phyloP scores from a whole-genome alignment of 1,140 invertebrate genomes.

The Caenorhabditis briggsae region DNA sequence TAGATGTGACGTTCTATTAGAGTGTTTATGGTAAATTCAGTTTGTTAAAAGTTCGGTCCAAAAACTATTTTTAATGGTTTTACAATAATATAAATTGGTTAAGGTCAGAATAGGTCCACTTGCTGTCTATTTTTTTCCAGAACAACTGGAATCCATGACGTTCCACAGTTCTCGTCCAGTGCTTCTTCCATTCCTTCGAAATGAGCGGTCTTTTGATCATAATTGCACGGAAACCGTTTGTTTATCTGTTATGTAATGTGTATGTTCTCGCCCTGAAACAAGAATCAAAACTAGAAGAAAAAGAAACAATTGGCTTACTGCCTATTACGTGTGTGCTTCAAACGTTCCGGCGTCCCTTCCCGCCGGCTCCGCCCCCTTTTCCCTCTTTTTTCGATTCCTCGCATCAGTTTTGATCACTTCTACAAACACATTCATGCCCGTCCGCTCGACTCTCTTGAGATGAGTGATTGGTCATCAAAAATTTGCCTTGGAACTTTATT shows the following conservation, averaged over 20 bases:
- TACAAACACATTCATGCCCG: slow-evolving; percentile 55
- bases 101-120: no score
- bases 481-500: slow-evolving; percentile 28
- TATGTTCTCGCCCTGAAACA: slow-evolving; percentile 21
- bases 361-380: slow-evolving; percentile 13
- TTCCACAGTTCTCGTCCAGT: neutral
- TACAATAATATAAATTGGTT: no score
- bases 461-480: slow-evolving; percentile 39
- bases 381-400: slow-evolving; percentile 6
- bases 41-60: no score
- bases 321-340: slow-evolving; percentile 20
- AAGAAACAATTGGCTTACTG: slow-evolving; percentile 46
- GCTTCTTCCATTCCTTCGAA: neutral
- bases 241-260: slow-evolving; percentile 45
- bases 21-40: no score
- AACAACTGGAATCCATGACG: neutral
- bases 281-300: slow-evolving; percentile 24
- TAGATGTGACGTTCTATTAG: no score
- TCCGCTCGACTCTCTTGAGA: slow-evolving; percentile 35
- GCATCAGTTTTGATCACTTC: slow-evolving; percentile 50
- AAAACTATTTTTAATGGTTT: no score
- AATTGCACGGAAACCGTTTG: slow-evolving; percentile 19
- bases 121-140: neutral
- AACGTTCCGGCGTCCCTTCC: slow-evolving; percentile 9
- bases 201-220: slow-evolving; percentile 14